Evolutionary conservation across 1,140 invertebrate genomes (phyloP).

Genomic region (Pachyrhynchus sulphureomaculatus): DNA sequence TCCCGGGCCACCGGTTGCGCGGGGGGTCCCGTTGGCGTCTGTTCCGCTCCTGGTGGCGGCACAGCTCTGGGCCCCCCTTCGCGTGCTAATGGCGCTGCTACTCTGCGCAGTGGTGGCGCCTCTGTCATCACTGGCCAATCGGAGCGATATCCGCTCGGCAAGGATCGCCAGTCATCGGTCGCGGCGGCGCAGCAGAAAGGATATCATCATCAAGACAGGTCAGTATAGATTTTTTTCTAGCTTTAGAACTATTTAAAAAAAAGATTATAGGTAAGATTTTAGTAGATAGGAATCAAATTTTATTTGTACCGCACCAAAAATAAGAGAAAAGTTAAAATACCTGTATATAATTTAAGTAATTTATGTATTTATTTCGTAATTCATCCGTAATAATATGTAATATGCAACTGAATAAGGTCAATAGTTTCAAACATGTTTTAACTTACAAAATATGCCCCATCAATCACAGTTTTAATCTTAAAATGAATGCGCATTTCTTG

Average conservation of each 20-base stretch:
- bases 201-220: conserved; percentile 30
- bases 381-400: too few relatives aligned
- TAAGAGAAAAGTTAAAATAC: too few relatives aligned
- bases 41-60: conserved; percentile 24
- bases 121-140: conserved; percentile 45
- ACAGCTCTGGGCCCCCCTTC: conserved; percentile 28
- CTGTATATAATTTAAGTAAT: too few relatives aligned
- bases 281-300: background rate
- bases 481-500: too few relatives aligned
- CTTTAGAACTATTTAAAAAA: too few relatives aligned
- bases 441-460: too few relatives aligned
- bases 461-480: too few relatives aligned
- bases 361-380: too few relatives aligned
- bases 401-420: too few relatives aligned
- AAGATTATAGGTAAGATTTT: background rate
- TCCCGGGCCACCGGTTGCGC: conserved; percentile 49
- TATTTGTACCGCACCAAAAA: too few relatives aligned
- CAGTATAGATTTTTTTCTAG: too few relatives aligned
- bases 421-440: too few relatives aligned
- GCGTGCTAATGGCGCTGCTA: conserved; percentile 43
- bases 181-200: conserved; percentile 36
- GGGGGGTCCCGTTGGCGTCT: conserved; percentile 21
- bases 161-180: conserved; percentile 43
- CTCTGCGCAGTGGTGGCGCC: conserved; percentile 38
- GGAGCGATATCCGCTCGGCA: conserved; percentile 49